Percentiles rank a stretch among this genome's conserved stretches.
Evolutionary conservation across 2,888 invertebrate genomes (phyloP).

Genomic region (Ramazzottius varieornatus): DNA sequence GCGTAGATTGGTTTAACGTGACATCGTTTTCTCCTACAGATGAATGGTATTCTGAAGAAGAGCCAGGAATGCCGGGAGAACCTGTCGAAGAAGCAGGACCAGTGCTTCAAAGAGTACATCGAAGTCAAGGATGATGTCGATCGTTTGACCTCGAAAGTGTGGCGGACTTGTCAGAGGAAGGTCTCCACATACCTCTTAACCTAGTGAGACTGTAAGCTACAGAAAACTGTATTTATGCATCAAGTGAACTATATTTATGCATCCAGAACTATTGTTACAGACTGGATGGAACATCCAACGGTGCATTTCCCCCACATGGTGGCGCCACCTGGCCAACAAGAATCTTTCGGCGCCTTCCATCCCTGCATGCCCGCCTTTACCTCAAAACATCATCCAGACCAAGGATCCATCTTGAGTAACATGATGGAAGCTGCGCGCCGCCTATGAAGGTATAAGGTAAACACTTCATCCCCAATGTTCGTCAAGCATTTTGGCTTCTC

Average conservation of each 20-base stretch:
- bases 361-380: not conserved
- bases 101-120: slow-evolving; percentile 71
- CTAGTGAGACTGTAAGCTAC: not conserved
- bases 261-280: not conserved
- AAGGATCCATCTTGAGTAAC: not conserved
- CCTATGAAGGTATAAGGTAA: not conserved
- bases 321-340: not conserved
- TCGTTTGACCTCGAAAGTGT: slow-evolving; percentile 60
- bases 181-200: slow-evolving; percentile 18
- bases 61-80: not conserved
- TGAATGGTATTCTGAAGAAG: not conserved
- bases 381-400: not conserved
- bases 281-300: too few species aligned
- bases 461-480: too few species aligned
- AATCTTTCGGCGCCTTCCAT: not conserved
- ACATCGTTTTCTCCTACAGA: not conserved
- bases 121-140: slow-evolving; percentile 78
- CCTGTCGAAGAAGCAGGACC: slow-evolving; percentile 21
- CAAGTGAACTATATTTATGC: too few species aligned
- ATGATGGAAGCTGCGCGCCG: too few species aligned
- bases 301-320: not conserved
- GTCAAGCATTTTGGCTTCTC: too few species aligned
- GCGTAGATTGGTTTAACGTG: too few species aligned
- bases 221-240: too few species aligned
- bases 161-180: slow-evolving; percentile 72